phyloP scores from a whole-genome alignment of 1,140 invertebrate genomes.

The Chelonus insularis region DNA sequence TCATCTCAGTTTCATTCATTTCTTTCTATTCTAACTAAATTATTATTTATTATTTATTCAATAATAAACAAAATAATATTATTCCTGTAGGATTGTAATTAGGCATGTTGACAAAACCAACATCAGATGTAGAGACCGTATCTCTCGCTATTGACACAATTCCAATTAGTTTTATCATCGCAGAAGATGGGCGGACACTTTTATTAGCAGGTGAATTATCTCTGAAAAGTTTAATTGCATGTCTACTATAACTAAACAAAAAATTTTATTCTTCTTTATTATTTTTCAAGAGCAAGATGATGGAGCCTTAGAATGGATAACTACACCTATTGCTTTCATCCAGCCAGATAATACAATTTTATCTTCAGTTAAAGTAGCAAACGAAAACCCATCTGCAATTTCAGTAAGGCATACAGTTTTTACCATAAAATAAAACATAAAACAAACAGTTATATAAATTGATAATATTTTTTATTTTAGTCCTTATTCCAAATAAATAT shows the following conservation, averaged over 20 bases:
- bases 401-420: constrained; percentile 24
- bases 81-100: too few species aligned
- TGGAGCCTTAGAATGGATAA: constrained; percentile 40
- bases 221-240: background rate
- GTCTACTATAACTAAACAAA: constrained; percentile 8
- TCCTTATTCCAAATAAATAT: constrained; percentile 39
- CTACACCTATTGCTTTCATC: constrained; percentile 39
- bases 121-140: constrained; percentile 25
- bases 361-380: constrained; percentile 29
- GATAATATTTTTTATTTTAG: constrained; percentile 30
- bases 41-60: background rate
- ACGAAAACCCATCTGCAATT: constrained; percentile 32
- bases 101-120: constrained; percentile 33
- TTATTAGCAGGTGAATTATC: constrained; percentile 40
- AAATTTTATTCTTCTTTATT: background rate
- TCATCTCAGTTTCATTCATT: too few species aligned
- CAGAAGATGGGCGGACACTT: constrained; percentile 45
- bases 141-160: constrained; percentile 32
- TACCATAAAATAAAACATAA: background rate
- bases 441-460: background rate
- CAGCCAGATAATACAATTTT: constrained; percentile 33
- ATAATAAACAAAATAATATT: too few species aligned
- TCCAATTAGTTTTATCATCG: constrained; percentile 44
- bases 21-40: too few species aligned
- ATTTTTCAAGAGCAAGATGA: constrained; percentile 41